These are phyloP conservation scores for Dendrocincla tyrannina DNA, from an alignment of 2,797 vertebrate genomes.

Conservation along the genomic window DNA sequence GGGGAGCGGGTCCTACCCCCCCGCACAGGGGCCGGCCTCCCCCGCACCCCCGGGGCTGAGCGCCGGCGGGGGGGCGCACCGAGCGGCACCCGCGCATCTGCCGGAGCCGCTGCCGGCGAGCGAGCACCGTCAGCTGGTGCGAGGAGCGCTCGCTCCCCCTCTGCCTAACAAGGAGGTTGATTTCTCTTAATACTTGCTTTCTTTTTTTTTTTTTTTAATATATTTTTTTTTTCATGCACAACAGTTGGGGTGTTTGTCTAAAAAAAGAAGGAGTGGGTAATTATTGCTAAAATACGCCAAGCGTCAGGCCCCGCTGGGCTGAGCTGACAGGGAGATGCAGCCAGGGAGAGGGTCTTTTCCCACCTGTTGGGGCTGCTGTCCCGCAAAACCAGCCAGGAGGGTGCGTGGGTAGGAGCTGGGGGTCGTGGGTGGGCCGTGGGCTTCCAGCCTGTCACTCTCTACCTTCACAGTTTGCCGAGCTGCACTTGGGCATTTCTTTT, in stretches of 20 bases:
- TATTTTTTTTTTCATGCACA: background rate
- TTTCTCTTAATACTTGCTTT: background rate
- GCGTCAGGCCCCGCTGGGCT: background rate
- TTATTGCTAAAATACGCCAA: background rate
- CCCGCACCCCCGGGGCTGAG: background rate
- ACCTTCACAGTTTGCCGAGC: background rate
- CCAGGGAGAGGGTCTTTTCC: background rate
- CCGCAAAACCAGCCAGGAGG: background rate
- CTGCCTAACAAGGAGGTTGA: background rate
- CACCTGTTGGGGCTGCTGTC: slow-evolving; percentile 12
- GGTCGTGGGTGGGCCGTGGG: background rate
- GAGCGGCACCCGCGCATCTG: slow-evolving; percentile 1
- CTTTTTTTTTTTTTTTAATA: background rate
- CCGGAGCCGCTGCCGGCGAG: background rate
- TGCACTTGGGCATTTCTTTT: background rate
- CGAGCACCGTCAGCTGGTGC: background rate
- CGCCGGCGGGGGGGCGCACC: background rate
- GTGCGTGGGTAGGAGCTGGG: background rate
- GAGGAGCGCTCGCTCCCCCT: background rate
- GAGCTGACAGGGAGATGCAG: background rate
- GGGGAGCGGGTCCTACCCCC: slow-evolving; percentile 9
- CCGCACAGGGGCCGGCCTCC: background rate
- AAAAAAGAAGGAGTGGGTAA: background rate
- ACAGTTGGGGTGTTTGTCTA: background rate
- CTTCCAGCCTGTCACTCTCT: accelerated